phyloP scores from a whole-genome alignment of 2,797 vertebrate species.

The Yasuhikotakia modesta region DNA sequence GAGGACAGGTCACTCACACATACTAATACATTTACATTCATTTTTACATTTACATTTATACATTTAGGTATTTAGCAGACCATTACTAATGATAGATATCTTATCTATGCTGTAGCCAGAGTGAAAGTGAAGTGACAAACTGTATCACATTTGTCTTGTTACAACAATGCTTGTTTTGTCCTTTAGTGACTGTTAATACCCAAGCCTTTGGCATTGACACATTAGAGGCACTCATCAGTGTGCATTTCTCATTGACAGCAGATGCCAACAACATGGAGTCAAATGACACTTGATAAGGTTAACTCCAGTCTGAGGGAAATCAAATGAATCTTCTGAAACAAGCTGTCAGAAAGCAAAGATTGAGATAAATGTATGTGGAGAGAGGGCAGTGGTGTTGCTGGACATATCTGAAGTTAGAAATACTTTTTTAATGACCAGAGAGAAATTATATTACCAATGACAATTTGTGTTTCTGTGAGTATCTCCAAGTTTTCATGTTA shows the following conservation, averaged over 20 bases:
- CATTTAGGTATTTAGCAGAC: too few relatives aligned
- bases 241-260: constrained; percentile 24
- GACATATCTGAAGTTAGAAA: constrained; percentile 33
- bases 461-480: constrained; percentile 41
- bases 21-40: too few relatives aligned
- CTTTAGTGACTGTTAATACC: constrained; percentile 22
- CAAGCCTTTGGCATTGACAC: constrained; percentile 16
- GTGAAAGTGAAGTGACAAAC: constrained; percentile 16
- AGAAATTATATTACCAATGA: constrained; percentile 52
- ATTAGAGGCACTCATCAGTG: constrained; percentile 29
- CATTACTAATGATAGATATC: too few relatives aligned
- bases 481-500: too few relatives aligned
- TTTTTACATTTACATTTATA: too few relatives aligned
- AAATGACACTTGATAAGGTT: constrained; percentile 34
- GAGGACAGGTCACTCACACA: neutral
- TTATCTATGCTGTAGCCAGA: too few relatives aligned
- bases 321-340: constrained; percentile 46
- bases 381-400: constrained; percentile 24
- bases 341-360: constrained; percentile 45
- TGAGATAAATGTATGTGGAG: constrained; percentile 44
- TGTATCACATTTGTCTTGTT: constrained; percentile 29
- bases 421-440: constrained; percentile 40
- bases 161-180: constrained; percentile 20
- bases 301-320: constrained; percentile 27
- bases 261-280: constrained; percentile 27